Evolutionary conservation across 2,888 invertebrate species (phyloP), one percentile per base, ranked within the genome.

Genomic region (Pomacea canaliculata): DNA sequence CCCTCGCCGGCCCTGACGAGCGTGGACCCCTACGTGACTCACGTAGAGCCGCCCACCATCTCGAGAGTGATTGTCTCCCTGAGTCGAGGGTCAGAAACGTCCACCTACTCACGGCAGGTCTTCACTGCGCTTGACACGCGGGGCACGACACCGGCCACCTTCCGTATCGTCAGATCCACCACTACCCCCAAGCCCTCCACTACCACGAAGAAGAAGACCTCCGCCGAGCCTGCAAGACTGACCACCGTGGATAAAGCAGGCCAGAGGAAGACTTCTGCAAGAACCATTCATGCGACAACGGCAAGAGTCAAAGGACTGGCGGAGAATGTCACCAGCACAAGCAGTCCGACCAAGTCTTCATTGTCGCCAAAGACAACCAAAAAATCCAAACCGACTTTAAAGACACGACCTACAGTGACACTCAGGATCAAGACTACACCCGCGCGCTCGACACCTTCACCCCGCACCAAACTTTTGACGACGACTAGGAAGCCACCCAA

Each of bases 71-170:
- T 71, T 48, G 49, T 71, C 19, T 71, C 71, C 5, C 27, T 71
- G 27, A 71, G 71, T n/a, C 62, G 71, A 10, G 48, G 71, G 19
- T n/a, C 71, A 7, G 71, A 71, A 2, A 71, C 71, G 19, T 62
- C 71, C 71, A 71, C 71, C 27, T 71, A 71, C 71, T 48, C 48
- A 7, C 27, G 62, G 8, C 23, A 46, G 48, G 27, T 71, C 71
- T 27, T 37, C 62, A 71, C 71, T 9, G 46, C 60, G 12, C 48
- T 48, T 7, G 62, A 46, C 19, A 71, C 19, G 48, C 71, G n/a
- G 10, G 27, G 37, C n/a, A 59, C 59, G 60, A 71, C 71, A 10
- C 71, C 71, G n/a, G 63, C 49, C 13, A 71, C 71, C 3, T 19
- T n/a, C 16, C 48, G 27, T 18, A 8, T 18, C 23, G 49, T 59